A percentile compares a stretch with the other conserved stretches of the same genome.
These are phyloP conservation scores for Pharmacophagus antenor DNA, from an alignment of 2,888 invertebrate genomes.

Conservation along the genomic window DNA sequence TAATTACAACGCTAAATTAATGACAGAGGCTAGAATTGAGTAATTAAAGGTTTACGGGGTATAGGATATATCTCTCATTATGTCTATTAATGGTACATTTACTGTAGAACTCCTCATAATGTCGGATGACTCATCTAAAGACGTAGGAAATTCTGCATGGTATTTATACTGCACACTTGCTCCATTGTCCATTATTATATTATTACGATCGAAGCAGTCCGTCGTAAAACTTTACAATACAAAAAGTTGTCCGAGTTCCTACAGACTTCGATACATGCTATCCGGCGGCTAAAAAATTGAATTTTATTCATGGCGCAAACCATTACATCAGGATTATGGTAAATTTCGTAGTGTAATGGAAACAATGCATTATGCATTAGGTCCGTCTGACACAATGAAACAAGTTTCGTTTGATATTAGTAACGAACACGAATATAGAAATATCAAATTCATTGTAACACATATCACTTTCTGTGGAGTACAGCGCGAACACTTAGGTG, in stretches of 20 bases:
- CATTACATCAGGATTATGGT: slow-evolving; percentile 77
- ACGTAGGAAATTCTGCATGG: slow-evolving; percentile 6
- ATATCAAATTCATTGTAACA: slow-evolving; percentile 47
- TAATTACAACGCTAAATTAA: slow-evolving; percentile 31
- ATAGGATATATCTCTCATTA: slow-evolving; percentile 25
- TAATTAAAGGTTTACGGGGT: slow-evolving; percentile 31
- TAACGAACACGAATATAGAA: slow-evolving; percentile 56
- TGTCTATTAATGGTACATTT: slow-evolving; percentile 27
- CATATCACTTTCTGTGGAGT: neutral
- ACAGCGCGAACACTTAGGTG: neutral
- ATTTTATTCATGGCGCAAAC: slow-evolving; percentile 76
- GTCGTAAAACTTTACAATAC: slow-evolving; percentile 35
- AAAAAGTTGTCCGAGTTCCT: slow-evolving; percentile 53
- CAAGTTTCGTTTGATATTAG: slow-evolving; percentile 70
- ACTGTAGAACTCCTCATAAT: slow-evolving; percentile 18
- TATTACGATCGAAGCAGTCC: slow-evolving; percentile 34
- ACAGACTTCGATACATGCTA: slow-evolving; percentile 45
- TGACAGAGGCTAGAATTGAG: slow-evolving; percentile 31
- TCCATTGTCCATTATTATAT: slow-evolving; percentile 26
- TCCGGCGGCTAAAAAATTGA: slow-evolving; percentile 62
- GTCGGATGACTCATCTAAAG: slow-evolving; percentile 11
- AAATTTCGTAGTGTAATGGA: slow-evolving; percentile 79
- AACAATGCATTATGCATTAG: slow-evolving; percentile 76
- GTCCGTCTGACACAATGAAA: slow-evolving; percentile 70
- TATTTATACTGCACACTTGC: slow-evolving; percentile 15